Evolutionary conservation across 2,113 vertebrate species (phyloP).

Genomic region (Lagopus leucura): DNA sequence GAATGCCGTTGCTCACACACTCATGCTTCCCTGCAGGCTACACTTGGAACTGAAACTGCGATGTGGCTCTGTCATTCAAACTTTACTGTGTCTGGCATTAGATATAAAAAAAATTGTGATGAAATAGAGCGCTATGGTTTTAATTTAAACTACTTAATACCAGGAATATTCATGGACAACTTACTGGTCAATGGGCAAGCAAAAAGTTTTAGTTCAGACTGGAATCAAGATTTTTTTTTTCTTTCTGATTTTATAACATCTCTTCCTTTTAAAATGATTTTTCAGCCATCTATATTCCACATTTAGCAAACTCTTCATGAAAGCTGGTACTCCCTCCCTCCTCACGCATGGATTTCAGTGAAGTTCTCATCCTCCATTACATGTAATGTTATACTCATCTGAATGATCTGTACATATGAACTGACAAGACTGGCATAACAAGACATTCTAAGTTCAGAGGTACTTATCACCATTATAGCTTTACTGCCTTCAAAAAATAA

Average conservation of each 20-base stretch:
- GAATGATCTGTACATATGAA: slow-evolving; percentile 31
- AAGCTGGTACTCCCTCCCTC: background rate
- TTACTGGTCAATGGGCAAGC: slow-evolving; percentile 1
- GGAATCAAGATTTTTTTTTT: background rate
- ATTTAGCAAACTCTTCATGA: background rate
- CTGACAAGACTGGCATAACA: slow-evolving; percentile 31
- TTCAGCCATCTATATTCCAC: background rate
- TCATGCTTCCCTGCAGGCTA: slow-evolving; percentile 41
- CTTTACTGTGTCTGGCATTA: slow-evolving; percentile 19
- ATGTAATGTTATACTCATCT: slow-evolving; percentile 36
- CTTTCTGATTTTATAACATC: background rate
- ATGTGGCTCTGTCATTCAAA: slow-evolving; percentile 73
- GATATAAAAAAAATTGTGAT: slow-evolving; percentile 38
- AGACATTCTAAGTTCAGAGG: slow-evolving; percentile 19
- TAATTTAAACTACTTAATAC: slow-evolving; percentile 43
- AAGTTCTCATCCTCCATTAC: slow-evolving; percentile 56
- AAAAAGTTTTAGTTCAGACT: background rate
- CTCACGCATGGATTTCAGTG: slow-evolving; percentile 47
- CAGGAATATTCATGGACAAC: slow-evolving; percentile 30
- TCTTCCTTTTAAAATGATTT: background rate
- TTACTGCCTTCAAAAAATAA: background rate
- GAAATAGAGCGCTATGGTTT: slow-evolving; percentile 41
- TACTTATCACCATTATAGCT: background rate
- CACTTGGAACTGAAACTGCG: slow-evolving; percentile 59
- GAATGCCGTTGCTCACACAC: slow-evolving; percentile 57